Evolutionary conservation across 1,140 invertebrate genomes (phyloP).

Genomic region (Pseudomyrmex flavicornis): DNA sequence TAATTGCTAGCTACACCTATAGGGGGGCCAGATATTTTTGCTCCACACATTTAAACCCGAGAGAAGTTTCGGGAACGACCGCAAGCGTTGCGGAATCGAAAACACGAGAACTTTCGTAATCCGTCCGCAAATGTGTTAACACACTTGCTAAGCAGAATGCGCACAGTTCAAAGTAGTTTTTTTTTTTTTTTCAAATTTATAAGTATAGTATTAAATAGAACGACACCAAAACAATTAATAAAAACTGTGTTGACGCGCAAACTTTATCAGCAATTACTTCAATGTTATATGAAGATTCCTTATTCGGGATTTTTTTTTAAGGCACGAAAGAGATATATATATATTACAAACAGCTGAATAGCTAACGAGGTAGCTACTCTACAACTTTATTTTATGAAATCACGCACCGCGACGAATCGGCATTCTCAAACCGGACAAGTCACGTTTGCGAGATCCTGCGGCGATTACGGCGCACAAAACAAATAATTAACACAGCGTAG

Average conservation of each 20-base stretch:
- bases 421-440: background rate
- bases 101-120: too few species aligned
- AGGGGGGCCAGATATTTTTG: too few species aligned
- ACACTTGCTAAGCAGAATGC: too few species aligned
- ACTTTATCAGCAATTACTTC: background rate
- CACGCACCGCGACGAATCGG: constrained; percentile 1
- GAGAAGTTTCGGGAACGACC: too few species aligned
- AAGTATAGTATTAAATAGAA: background rate
- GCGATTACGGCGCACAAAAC: constrained; percentile 73
- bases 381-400: background rate
- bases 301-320: background rate
- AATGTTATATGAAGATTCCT: background rate
- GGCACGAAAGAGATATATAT: background rate
- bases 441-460: constrained; percentile 69
- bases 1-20: background rate
- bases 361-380: background rate
- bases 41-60: too few species aligned
- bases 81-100: too few species aligned
- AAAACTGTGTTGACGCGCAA: background rate
- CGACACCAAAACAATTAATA: background rate
- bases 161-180: background rate
- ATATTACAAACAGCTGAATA: background rate
- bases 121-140: too few species aligned
- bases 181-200: background rate
- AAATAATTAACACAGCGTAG: constrained; percentile 76